These are phyloP conservation scores for Hyalella azteca DNA, from an alignment of 2,888 invertebrate species.

Conservation along the genomic window DNA sequence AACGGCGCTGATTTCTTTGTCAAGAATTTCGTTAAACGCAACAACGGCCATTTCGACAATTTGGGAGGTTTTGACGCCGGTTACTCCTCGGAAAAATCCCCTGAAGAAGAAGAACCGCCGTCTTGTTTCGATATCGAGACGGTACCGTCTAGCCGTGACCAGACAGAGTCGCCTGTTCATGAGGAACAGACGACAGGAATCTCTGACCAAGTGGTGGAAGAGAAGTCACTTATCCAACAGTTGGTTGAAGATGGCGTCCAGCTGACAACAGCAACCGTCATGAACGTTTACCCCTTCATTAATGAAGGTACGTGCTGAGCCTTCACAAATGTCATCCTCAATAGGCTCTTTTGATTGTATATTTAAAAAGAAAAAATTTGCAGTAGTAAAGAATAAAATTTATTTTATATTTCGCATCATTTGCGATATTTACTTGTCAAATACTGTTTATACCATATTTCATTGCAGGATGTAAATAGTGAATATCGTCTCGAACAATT, in stretches of 20 bases:
- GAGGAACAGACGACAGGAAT: neutral
- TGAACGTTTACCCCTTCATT: conserved; percentile 53
- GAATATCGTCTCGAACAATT: too few species aligned
- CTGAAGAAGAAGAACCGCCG: conserved; percentile 50
- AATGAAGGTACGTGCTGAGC: conserved; percentile 54
- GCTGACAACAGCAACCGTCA: conserved; percentile 45
- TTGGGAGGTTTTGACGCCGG: conserved; percentile 52
- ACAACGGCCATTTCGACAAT: conserved; percentile 33
- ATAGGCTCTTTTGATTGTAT: too few species aligned
- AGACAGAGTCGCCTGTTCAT: conserved; percentile 3
- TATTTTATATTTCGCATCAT: too few species aligned
- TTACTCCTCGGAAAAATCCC: conserved; percentile 54
- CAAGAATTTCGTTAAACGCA: too few species aligned
- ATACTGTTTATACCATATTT: too few species aligned
- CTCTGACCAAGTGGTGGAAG: neutral
- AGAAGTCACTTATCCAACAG: conserved; percentile 1
- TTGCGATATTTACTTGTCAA: too few species aligned
- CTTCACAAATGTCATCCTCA: too few species aligned
- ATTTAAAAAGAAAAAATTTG: too few species aligned
- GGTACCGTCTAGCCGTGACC: conserved; percentile 31
- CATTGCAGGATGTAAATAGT: too few species aligned
- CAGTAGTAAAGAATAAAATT: too few species aligned
- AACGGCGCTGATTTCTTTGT: too few species aligned
- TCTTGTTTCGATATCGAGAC: conserved; percentile 32
- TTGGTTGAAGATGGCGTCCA: conserved; percentile 3